These are phyloP conservation scores for Ethmia dodecea DNA, from an alignment of 2,888 invertebrate genomes.

Conservation along the genomic window DNA sequence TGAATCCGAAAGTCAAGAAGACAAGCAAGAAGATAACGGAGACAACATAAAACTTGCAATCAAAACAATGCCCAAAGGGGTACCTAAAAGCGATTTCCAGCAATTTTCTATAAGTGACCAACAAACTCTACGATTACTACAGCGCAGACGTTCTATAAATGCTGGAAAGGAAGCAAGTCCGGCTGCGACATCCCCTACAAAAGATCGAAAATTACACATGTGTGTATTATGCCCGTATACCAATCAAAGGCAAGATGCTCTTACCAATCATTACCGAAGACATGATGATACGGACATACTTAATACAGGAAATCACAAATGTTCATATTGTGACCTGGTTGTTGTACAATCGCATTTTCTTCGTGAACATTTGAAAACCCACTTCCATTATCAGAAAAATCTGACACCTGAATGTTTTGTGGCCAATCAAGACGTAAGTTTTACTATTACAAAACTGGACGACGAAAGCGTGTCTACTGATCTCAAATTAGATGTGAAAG, in stretches of 20 bases:
- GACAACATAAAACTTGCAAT: slow-evolving; percentile 64
- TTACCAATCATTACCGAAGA: slow-evolving; percentile 85
- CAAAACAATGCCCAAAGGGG: slow-evolving; percentile 64
- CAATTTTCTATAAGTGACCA: slow-evolving; percentile 79
- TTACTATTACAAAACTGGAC: slow-evolving; percentile 70
- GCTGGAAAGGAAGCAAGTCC: slow-evolving; percentile 46
- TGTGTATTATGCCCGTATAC: slow-evolving; percentile 90
- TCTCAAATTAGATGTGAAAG: slow-evolving; percentile 55
- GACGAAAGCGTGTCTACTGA: slow-evolving; percentile 49
- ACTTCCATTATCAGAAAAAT: slow-evolving; percentile 80
- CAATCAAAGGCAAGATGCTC: slow-evolving; percentile 83
- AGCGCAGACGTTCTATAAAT: slow-evolving; percentile 69
- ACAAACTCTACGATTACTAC: slow-evolving; percentile 78
- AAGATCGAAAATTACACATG: slow-evolving; percentile 80
- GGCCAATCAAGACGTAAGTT: slow-evolving; percentile 77
- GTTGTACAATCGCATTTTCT: slow-evolving; percentile 85
- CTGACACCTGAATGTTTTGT: slow-evolving; percentile 78
- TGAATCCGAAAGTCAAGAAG: slow-evolving; percentile 31
- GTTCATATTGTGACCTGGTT: slow-evolving; percentile 90
- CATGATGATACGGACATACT: slow-evolving; percentile 80
- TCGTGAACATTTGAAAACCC: slow-evolving; percentile 87
- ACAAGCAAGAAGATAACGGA: slow-evolving; percentile 39
- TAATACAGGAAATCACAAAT: slow-evolving; percentile 80
- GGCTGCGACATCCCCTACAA: slow-evolving; percentile 60
- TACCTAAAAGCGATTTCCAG: slow-evolving; percentile 64